A percentile compares a stretch with the other conserved stretches of the same genome.
Conservation (phyloP, 2,888 invertebrate genomes). For the Deilephila elpenor region DNA sequence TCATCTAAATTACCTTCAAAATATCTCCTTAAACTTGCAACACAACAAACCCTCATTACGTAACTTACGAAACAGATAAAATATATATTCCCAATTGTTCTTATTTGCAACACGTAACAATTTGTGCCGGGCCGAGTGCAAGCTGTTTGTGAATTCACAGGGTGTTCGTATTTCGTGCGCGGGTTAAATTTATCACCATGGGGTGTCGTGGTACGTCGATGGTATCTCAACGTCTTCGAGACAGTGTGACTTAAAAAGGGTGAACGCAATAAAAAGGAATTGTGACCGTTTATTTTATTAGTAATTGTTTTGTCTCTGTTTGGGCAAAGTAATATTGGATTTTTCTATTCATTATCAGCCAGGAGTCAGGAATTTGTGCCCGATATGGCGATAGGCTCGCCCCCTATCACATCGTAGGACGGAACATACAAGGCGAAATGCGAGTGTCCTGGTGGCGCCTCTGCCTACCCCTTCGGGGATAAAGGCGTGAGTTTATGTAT, state of each 20-base stretch:
- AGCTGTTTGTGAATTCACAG: conserved; percentile 29
- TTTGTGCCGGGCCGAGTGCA: conserved; percentile 9
- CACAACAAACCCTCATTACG: not conserved
- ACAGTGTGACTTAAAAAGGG: conserved; percentile 35
- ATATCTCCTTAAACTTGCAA: not conserved
- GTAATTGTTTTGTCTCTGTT: not conserved
- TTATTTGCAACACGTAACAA: conserved; percentile 23
- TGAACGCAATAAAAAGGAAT: conserved; percentile 19
- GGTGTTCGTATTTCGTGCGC: conserved; percentile 28
- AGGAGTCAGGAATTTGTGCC: no score
- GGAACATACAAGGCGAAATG: no score
- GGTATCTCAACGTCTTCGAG: conserved; percentile 24
- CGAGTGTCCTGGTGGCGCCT: no score
- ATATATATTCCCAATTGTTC: not conserved
- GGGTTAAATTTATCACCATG: conserved; percentile 38
- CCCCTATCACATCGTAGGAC: no score
- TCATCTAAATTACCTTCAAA: no score
- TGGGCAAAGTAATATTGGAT: no score
- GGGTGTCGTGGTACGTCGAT: conserved; percentile 26
- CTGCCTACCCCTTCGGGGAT: no score
- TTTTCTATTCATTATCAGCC: no score
- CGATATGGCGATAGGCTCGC: no score
- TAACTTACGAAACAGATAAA: not conserved
- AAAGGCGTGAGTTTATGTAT: no score
- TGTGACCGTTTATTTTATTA: conserved; percentile 21